Base-by-base conservation (phyloP, 2,888 invertebrate genomes). In the Tetranychus piercei region DNA sequence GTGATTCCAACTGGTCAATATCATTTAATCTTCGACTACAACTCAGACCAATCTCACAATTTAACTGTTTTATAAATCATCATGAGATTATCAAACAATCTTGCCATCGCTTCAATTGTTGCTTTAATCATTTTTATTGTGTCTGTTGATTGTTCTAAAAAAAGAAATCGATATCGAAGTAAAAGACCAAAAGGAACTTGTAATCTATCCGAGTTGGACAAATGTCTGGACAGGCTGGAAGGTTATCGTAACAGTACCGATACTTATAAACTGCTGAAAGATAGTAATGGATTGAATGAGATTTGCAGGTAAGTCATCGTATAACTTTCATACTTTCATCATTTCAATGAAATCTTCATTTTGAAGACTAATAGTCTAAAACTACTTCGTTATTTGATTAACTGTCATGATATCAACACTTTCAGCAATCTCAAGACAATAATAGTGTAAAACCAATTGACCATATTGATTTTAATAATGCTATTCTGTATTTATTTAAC, bases 161-260 rank as follows among this genome's bases (percentile, higher is more conserved):
- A 20, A 23, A 69, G 34, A 22, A 69, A 69, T 69, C 69, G 69
- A 20, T 69, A 69, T 22, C 69, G 69, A 23, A 22, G 34, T 20
- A 69, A 69, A 23, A 69, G 34, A 22, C 20, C 69, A 20, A 69
- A 69, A 22, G 69, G 22, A 20, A 69, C 20, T 23, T 69, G 69
- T 69, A 11, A 22, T 4, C 69, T 69, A 5, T 9, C 9, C 20
- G 69, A 69, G 22, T 69, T 69, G 69, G 69, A 69, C 34, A 69
- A 69, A 23, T 69, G 69, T 90, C 85, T 73, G 70, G 1, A 72
- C 76, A 45, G 44, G 22, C 23, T 66, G 73, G 23, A 67, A 66
- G 44, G 15, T 18, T 74, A 75, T 20, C 73, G 66, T 7, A 44
- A 75, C 65, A 44, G 44, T 65, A 69, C 71, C n/a, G 78, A 74